Base-by-base conservation (phyloP, 2,888 invertebrate genomes). In the Stenchaetothrips biformis region DNA sequence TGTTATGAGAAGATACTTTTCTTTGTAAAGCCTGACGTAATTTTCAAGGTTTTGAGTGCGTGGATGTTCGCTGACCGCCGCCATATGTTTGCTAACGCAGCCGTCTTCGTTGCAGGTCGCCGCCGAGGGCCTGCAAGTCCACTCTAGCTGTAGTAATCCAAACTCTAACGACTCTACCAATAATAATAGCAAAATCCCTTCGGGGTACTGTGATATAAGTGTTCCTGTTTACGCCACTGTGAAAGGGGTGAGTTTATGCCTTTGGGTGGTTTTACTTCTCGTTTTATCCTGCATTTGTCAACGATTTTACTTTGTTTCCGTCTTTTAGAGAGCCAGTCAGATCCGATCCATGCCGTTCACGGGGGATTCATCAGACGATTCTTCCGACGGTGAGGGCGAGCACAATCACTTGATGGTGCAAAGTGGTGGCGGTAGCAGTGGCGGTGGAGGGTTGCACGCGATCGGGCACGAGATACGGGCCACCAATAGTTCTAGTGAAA, bases 181-280 rank as follows among this genome's bases (percentile, higher is more conserved):
- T 81, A 84, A 84, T 81, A 84, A 84, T 80, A 82, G 82, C 62
- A 82, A 83, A 9, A 82, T 83, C 85, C 92, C 92, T 81, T 94
- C 93, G 84, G 95, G 95, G 84, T 95, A 95, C 88, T 94, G 95
- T 88, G 94, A 95, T 88, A 94, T 95, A 85, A 94, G 94, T 81
- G 95, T 97, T 84, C 98, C 97, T 80, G 97, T 98, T 48, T 98
- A 97, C 88, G 97, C 98, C 80, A 97, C 97, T 79, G 95, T 98
- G 74, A 97, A 97, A 90, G 98, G 96, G 88, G 94, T 94, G 84
- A 87, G 89, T 86, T 85, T 85, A n/a, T 49, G 74, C 48, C 74
- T 62, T 79, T 80, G 16, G 79, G 16, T 11, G 18, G 49, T 16
- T 11, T 77, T 0, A 7, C 13, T 49, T 27, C 53, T 67, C 78